phyloP scores from a whole-genome alignment of 2,888 invertebrate species.

The Ditula angustiorana region DNA sequence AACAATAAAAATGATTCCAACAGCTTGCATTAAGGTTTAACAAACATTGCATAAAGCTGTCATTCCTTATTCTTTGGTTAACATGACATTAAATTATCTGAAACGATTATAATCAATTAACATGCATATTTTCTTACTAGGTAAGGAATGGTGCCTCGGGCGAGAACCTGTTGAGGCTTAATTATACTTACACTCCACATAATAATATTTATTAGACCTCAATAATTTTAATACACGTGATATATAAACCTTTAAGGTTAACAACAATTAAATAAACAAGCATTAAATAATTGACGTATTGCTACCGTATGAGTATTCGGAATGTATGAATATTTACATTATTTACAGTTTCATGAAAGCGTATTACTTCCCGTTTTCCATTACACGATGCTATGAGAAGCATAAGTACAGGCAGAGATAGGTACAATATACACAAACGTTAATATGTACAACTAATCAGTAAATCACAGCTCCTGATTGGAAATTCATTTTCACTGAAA shows the following conservation, averaged over 20 bases:
- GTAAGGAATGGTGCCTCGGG: slow-evolving; percentile 20
- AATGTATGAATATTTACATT: slow-evolving; percentile 42
- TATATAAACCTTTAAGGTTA: slow-evolving; percentile 31
- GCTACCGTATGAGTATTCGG: slow-evolving; percentile 45
- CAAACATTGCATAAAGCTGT: neutral
- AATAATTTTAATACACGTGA: slow-evolving; percentile 11
- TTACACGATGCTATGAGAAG: slow-evolving; percentile 5
- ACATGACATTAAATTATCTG: slow-evolving; percentile 12
- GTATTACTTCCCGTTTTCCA: slow-evolving; percentile 60
- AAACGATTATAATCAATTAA: slow-evolving; percentile 32
- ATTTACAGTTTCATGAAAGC: slow-evolving; percentile 60
- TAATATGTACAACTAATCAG: slow-evolving; percentile 68
- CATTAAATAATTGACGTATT: slow-evolving; percentile 37
- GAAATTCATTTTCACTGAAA: slow-evolving; percentile 50
- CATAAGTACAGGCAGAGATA: slow-evolving; percentile 22
- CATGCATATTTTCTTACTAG: slow-evolving; percentile 17
- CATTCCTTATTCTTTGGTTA: slow-evolving; percentile 19
- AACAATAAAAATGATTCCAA: no score
- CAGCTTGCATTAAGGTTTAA: neutral
- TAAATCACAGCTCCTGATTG: slow-evolving; percentile 83
- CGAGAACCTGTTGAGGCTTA: slow-evolving; percentile 12
- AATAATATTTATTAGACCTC: slow-evolving; percentile 35
- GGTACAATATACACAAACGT: slow-evolving; percentile 50
- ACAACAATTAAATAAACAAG: slow-evolving; percentile 31
- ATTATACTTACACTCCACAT: slow-evolving; percentile 16